These are phyloP conservation scores for Ramphastos sulfuratus DNA, from an alignment of 2,113 vertebrate species.

Conservation along the genomic window DNA sequence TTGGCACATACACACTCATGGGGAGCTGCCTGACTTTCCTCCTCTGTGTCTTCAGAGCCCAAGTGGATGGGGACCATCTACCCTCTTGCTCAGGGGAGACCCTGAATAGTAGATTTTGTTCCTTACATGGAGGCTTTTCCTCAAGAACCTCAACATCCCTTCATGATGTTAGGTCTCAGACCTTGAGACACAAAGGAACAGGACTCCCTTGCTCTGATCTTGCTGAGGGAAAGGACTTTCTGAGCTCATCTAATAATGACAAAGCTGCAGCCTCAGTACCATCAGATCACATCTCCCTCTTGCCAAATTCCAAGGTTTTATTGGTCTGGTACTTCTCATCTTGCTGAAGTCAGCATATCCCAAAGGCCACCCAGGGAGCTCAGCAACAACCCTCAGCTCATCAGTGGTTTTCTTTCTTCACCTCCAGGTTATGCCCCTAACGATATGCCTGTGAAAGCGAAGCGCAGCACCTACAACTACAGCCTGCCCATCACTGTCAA, in stretches of 20 bases:
- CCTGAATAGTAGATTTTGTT: background rate
- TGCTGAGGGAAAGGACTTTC: background rate
- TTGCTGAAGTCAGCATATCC: background rate
- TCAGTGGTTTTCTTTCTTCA: background rate
- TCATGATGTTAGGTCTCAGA: background rate
- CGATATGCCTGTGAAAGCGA: constrained; percentile 92
- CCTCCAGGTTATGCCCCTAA: constrained; percentile 80
- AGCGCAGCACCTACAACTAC: constrained; percentile 93
- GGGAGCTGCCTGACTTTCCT: background rate
- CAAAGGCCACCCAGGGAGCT: background rate
- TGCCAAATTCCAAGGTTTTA: background rate
- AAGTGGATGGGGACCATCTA: background rate
- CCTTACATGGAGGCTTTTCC: background rate
- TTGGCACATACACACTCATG: background rate
- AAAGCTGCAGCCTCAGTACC: background rate
- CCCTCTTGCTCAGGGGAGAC: background rate
- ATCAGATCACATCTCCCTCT: background rate
- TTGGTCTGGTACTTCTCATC: background rate
- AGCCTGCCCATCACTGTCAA: constrained; percentile 90
- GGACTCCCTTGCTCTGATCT: background rate
- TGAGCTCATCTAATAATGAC: background rate
- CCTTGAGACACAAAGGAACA: background rate
- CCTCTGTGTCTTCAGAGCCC: background rate
- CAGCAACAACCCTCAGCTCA: background rate
- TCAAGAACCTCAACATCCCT: background rate